Evolutionary conservation across 2,113 vertebrate genomes (phyloP).

Genomic region (Rhabdornis inornatus): DNA sequence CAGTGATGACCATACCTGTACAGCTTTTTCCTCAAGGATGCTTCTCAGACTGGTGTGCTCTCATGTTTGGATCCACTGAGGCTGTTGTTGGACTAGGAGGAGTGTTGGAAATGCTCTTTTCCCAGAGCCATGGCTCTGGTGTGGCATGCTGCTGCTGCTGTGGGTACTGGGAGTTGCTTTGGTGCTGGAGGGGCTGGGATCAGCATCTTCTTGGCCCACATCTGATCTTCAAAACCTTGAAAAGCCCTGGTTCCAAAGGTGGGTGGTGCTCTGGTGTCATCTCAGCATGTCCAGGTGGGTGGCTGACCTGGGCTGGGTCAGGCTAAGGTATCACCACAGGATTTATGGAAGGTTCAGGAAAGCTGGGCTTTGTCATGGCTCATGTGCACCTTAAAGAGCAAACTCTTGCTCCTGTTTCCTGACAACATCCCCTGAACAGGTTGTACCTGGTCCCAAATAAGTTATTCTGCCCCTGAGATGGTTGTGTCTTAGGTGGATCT

Average conservation of each 20-base stretch:
- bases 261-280: not conserved
- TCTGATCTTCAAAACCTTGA: not conserved
- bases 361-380: not conserved
- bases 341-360: not conserved
- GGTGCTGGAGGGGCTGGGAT: not conserved
- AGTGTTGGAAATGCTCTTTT: not conserved
- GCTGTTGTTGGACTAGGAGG: not conserved
- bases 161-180: not conserved
- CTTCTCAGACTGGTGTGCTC: not conserved
- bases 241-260: accelerated
- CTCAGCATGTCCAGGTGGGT: not conserved
- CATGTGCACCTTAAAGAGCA: not conserved
- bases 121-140: accelerated
- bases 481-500: not conserved
- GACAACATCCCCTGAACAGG: too few relatives aligned
- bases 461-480: not conserved
- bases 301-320: accelerated
- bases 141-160: not conserved
- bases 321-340: accelerated
- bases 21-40: not conserved
- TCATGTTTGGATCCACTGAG: not conserved
- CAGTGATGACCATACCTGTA: not conserved
- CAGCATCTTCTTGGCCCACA: not conserved
- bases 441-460: accelerated
- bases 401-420: not conserved